These are phyloP conservation scores for Drosophila maculinotata DNA, from an alignment of 2,888 invertebrate genomes.

Conservation along the genomic window DNA sequence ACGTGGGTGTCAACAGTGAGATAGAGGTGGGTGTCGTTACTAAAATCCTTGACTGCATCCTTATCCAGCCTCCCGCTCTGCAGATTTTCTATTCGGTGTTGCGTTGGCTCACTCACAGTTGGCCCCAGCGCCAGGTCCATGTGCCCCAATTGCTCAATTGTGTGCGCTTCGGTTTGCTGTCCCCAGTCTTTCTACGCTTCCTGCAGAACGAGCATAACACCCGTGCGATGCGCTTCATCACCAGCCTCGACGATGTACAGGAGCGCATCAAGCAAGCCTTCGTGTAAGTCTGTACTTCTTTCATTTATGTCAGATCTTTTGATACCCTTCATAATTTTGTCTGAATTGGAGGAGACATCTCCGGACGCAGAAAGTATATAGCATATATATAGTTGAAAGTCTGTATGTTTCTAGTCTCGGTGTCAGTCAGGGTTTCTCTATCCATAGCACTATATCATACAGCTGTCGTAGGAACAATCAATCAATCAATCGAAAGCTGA, in stretches of 20 bases:
- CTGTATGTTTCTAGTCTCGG: too few species aligned
- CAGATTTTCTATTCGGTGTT: constrained; percentile 53
- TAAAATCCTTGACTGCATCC: background rate
- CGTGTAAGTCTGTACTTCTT: constrained; percentile 18
- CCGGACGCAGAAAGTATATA: too few species aligned
- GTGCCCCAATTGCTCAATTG: constrained; percentile 24
- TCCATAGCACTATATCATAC: too few species aligned
- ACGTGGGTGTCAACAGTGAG: constrained; percentile 56
- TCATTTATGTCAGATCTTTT: background rate
- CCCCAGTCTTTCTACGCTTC: constrained; percentile 48
- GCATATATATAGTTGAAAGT: too few species aligned
- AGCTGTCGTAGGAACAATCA: too few species aligned
- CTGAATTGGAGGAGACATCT: too few species aligned
- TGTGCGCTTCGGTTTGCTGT: constrained; percentile 45
- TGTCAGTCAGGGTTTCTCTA: too few species aligned
- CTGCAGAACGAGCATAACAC: constrained; percentile 36
- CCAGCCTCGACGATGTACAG: constrained; percentile 7
- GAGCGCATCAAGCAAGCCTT: constrained; percentile 32
- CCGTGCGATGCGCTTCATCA: constrained; percentile 24
- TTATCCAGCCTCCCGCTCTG: too few species aligned
- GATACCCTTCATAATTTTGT: too few species aligned
- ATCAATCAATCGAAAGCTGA: too few species aligned
- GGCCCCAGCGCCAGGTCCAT: constrained; percentile 20
- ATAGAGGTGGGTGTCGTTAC: constrained; percentile 37
- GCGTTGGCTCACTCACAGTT: constrained; percentile 50